Evolutionary conservation across 2,888 invertebrate species (phyloP), one percentile per base, ranked within the genome.

Genomic region (Germaria angustata): DNA sequence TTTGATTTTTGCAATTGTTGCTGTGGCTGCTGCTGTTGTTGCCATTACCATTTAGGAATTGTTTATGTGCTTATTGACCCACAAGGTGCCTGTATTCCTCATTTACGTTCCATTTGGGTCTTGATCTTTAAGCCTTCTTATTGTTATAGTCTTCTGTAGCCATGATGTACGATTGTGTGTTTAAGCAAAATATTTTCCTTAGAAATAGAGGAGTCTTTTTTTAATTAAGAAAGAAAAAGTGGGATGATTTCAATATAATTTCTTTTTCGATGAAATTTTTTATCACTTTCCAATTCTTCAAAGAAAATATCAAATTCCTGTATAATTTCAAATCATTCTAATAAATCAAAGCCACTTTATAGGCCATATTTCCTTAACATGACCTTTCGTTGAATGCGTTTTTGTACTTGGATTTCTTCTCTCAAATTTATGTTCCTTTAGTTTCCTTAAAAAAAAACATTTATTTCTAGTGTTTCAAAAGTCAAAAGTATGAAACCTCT

Each of bases 51-150:
- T 81, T 81, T 77, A 61, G 71, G 41, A 75, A 83, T 84, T 83
- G 83, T 84, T 85, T 84, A 85, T 85, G 85, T 78, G 81, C 83
- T 84, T 85, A 84, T 85, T 84, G 84, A 85, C 81, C 85, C 80
- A 79, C 65, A 79, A 82, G 84, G 81, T 83, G 79, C 73, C 71
- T 65, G 80, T 51, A 83, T 80, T 76, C 79, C 59, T 75, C 79
- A 81, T 83, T 83, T 78, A 78, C 80, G 65, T 83, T 72, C 53
- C 75, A 61, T 41, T 53, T 71, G 65, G 84, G 81, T 81, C 80
- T 79, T 77, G 84, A 84, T 78, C 79, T 81, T 53, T 61, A 63
- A 81, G 83, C 69, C 61, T 83, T 55, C 57, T 78, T 69, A 66
- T 77, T 77, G 24, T 57, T 61, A 53, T 78, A 75, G 20, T 53